These are phyloP conservation scores for Cercopithecus petaurista DNA, from an alignment of 2,797 vertebrate species.

Conservation along the genomic window DNA sequence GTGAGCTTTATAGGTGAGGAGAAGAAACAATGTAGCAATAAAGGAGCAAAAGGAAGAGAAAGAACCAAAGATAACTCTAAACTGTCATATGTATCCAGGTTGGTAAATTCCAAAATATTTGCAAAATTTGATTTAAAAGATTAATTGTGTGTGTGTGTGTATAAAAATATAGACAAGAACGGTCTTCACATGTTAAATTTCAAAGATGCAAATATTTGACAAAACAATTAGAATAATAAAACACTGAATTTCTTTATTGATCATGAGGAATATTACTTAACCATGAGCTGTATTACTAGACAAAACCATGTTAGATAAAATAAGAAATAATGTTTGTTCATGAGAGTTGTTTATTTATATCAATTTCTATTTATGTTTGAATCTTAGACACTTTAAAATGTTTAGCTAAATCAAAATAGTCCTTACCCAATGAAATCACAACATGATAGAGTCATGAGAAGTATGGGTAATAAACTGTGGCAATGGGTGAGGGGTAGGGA, in stretches of 20 bases:
- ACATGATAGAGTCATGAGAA: neutral
- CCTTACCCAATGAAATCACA: slow-evolving; percentile 19
- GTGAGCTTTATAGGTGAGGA: neutral
- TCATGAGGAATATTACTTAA: neutral
- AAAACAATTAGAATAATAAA: slow-evolving; percentile 25
- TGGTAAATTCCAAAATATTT: neutral
- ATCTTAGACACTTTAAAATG: slow-evolving; percentile 22
- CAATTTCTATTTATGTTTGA: slow-evolving; percentile 20
- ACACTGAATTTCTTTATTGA: neutral
- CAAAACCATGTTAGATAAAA: neutral
- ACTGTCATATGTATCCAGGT: neutral
- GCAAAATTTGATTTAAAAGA: neutral
- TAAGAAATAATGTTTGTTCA: neutral
- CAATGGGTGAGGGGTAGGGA: neutral
- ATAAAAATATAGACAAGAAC: neutral
- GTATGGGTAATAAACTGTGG: neutral
- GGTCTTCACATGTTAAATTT: neutral
- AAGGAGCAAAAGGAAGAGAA: neutral
- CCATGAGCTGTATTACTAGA: neutral
- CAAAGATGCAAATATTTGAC: neutral
- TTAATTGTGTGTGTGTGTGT: neutral
- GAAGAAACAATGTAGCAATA: neutral
- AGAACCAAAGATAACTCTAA: slow-evolving; percentile 12
- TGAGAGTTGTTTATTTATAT: slow-evolving; percentile 4
- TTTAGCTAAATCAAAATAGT: slow-evolving; percentile 19